Percentiles rank a stretch among this genome's conserved stretches.
phyloP scores from a whole-genome alignment of 2,113 vertebrate species.

The Cinclus cinclus region DNA sequence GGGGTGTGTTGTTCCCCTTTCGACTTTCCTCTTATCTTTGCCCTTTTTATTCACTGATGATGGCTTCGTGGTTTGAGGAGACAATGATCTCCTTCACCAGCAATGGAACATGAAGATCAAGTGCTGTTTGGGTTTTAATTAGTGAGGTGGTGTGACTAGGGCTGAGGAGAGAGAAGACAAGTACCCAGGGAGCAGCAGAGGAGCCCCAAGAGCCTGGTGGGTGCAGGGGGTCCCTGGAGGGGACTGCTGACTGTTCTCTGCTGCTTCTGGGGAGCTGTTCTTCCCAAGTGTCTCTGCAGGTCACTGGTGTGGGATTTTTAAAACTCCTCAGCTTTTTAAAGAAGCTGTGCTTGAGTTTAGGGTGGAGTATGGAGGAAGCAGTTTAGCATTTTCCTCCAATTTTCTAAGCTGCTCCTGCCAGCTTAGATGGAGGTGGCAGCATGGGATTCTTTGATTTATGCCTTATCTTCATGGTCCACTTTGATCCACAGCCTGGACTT shows the following conservation, averaged over 20 bases:
- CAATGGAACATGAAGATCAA: neutral
- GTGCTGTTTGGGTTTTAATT: neutral
- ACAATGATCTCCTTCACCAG: neutral
- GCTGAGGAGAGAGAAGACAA: neutral
- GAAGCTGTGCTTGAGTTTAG: neutral
- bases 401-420: neutral
- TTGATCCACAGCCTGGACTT: neutral
- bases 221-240: rapidly evolving
- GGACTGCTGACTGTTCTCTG: neutral
- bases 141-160: neutral
- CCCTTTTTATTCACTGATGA: neutral
- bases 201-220: neutral
- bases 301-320: neutral
- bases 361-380: neutral
- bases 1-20: neutral
- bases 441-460: neutral
- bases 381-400: neutral
- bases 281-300: neutral
- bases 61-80: neutral
- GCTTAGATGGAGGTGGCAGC: neutral
- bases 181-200: neutral
- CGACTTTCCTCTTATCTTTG: neutral
- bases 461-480: neutral
- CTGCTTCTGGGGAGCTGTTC: neutral
- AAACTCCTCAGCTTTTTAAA: neutral